Evolutionary conservation across 2,888 invertebrate species (phyloP).

Genomic region (Cremastobaeus sp.): DNA sequence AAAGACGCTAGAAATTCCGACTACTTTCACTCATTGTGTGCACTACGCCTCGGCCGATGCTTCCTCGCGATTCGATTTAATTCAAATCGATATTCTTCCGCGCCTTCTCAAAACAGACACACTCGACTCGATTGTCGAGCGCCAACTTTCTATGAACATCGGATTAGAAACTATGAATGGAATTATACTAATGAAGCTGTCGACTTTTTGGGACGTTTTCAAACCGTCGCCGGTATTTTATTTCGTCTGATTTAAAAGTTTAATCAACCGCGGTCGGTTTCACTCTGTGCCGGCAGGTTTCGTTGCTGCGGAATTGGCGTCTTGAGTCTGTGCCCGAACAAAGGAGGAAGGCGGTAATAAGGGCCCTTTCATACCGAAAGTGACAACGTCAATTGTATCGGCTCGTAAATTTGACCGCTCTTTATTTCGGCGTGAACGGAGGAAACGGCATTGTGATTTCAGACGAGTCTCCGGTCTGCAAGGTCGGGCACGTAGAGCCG

Average conservation of each 20-base stretch:
- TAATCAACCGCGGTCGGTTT: no score
- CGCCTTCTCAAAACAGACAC: slow-evolving; percentile 1
- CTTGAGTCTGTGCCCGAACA: neutral
- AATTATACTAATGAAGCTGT: neutral
- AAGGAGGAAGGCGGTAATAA: neutral
- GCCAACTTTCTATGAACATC: slow-evolving; percentile 21
- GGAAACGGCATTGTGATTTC: slow-evolving; percentile 70
- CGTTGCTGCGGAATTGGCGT: no score
- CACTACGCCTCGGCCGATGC: slow-evolving; percentile 8
- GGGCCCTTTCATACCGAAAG: neutral
- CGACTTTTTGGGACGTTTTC: neutral
- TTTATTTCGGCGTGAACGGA: slow-evolving; percentile 51
- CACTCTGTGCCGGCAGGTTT: no score
- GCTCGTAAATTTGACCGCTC: slow-evolving; percentile 33
- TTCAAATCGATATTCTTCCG: neutral
- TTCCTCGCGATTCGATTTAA: slow-evolving; percentile 5
- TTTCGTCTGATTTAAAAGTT: no score
- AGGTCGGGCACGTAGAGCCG: slow-evolving; percentile 64
- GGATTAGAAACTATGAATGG: slow-evolving; percentile 6
- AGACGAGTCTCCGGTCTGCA: slow-evolving; percentile 68
- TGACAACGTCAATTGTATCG: slow-evolving; percentile 28
- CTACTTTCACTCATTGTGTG: slow-evolving; percentile 40
- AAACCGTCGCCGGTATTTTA: neutral
- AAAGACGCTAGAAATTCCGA: slow-evolving; percentile 47
- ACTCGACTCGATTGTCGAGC: neutral